Evolutionary conservation across 2,113 vertebrate species (phyloP).

Genomic region (Capreolus pygargus): DNA sequence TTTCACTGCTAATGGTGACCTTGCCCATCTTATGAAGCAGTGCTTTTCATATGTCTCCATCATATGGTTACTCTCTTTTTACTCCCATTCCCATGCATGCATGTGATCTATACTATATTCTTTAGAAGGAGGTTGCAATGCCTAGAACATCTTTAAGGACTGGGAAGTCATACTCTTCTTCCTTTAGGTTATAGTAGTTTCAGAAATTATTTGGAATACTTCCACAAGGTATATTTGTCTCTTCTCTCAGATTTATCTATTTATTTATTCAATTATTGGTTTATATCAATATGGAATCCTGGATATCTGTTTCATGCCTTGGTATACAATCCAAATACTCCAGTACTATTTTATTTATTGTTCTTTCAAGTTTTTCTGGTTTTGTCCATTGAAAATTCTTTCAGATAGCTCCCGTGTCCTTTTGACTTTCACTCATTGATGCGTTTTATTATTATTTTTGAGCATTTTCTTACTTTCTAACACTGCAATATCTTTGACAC

Average conservation of each 20-base stretch:
- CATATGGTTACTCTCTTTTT: background rate
- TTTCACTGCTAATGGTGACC: background rate
- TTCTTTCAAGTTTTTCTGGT: background rate
- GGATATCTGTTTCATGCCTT: background rate
- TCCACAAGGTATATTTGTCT: background rate
- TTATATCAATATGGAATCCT: background rate
- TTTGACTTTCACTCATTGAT: background rate
- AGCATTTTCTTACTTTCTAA: background rate
- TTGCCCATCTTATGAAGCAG: background rate
- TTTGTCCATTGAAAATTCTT: background rate
- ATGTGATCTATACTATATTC: background rate
- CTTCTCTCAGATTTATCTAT: background rate
- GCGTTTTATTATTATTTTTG: background rate
- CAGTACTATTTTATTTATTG: background rate
- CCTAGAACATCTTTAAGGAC: background rate
- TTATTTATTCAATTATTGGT: background rate
- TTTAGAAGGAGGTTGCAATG: background rate
- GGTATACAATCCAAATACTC: background rate
- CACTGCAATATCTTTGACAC: background rate
- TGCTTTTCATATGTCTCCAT: background rate
- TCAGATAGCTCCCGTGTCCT: background rate
- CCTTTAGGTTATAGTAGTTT: background rate
- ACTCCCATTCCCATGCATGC: background rate
- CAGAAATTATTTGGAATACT: background rate
- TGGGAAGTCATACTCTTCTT: background rate